Conservation (phyloP, 2,797 vertebrate species). For the Agapornis canus region DNA sequence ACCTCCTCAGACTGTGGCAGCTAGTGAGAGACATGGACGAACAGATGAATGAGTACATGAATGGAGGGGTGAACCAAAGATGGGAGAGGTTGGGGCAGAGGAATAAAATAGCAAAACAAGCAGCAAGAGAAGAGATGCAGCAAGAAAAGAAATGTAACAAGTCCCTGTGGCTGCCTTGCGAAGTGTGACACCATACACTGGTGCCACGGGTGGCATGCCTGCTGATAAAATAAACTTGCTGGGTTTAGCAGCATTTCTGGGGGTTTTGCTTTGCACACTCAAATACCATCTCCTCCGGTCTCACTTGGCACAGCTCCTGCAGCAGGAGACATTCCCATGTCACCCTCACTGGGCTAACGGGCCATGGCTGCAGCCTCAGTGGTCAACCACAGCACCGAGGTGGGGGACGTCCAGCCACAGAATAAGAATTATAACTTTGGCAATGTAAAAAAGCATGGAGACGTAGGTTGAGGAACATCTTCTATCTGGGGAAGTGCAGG, state of each 20-base stretch:
- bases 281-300: background rate
- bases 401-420: background rate
- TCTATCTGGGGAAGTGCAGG: background rate
- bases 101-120: background rate
- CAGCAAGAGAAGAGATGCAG: background rate
- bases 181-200: background rate
- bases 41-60: slow-evolving; percentile 6
- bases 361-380: background rate
- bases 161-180: background rate
- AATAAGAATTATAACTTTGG: background rate
- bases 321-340: background rate
- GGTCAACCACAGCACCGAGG: background rate
- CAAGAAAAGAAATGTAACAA: background rate
- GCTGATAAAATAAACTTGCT: background rate
- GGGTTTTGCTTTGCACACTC: background rate
- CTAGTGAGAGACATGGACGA: slow-evolving; percentile 70
- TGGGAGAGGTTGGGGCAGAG: background rate
- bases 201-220: background rate
- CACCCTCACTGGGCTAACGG: background rate
- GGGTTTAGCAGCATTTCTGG: background rate
- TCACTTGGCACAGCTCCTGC: background rate
- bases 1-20: slow-evolving; percentile 83
- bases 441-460: background rate
- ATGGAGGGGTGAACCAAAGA: background rate
- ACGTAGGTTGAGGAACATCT: background rate